Base-by-base conservation (phyloP, 2,888 invertebrate species). In the Dynastes tityus region DNA sequence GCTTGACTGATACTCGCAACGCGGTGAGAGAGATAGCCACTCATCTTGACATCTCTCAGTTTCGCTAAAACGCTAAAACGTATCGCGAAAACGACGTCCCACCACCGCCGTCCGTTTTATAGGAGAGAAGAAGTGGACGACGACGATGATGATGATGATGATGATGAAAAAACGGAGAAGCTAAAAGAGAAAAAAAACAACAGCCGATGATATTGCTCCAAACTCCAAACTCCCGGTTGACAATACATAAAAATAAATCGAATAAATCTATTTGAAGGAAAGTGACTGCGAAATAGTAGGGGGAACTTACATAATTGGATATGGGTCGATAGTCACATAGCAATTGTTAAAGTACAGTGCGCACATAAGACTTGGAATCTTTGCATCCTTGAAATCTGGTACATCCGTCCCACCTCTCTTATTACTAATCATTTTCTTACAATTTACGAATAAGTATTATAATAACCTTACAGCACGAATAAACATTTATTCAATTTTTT, bases 1-100 rank as follows among this genome's bases (percentile, higher is more conserved):
- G 87, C 87, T 88, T 86, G 86, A 86, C 86, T 87, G 87, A 87
- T 87, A 86, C 86, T 73, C 49, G 76, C 78, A 78, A 78, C 78
- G 67, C 53, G 53, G 67, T 67, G 76, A 76, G 67, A 68, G 68
- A 68, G 67, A 67, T 58, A 76, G 67, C 65, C 76, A 65, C 67
- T 68, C 76, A 73, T 73, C 73, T 73, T 73, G 61, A 76, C 76
- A 76, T 76, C 78, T 64, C 71, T 71, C 68, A 51, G 77, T 68
- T 65, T 78, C 65, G 16, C 16, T 16, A 16, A 16, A 16, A 16
- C 16, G 71, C 78, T 73, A 73, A 73, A 61, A 73, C 58, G 45
- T 73, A 73, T 73, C 58, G 73, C 73, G 73, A 61, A 73, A 61
- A 78, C 51, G 51, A 29, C 73, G 65, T 61, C 27, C 55, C 13